Base-by-base conservation (phyloP, 2,113 vertebrate species). In the Promerops cafer region DNA sequence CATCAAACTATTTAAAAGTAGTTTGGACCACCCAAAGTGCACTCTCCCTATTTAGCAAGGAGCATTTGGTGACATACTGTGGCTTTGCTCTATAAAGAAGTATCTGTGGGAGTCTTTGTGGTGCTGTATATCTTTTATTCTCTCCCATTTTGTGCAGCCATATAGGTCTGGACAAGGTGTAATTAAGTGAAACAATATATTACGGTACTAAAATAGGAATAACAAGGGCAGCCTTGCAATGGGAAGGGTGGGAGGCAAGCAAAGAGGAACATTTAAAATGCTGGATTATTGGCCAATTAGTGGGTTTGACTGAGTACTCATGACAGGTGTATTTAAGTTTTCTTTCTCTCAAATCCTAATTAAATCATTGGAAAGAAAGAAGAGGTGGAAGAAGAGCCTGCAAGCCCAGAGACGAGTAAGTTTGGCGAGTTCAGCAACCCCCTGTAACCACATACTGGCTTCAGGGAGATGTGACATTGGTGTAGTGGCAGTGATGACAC, bases 391-490 rank as follows among this genome's bases (percentile, higher is more conserved):
- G 50, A 63, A 54, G 12, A 17, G 3, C 10, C 28, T 91, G 69
- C 33, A 78, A 87, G 3, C 12, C 20, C 28, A 23, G 15, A 49
- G 24, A 28, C 16, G 30, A 37, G 26, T 7, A 28, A 57, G 28
- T 45, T 69, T 88, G 47, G 21, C 19, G 50, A 64, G n/a, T 52
- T 24, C 27, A 53, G 47, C 22, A 30, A 13, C 14, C 6, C 13
- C 28, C 19, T 9, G 57, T 61, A 52, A 45, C 18, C 13, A 10
- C 0, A 1, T 5, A 2, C 3, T 10, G 27, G 10, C 18, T 30
- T 16, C 1, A 1, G 44, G 37, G 37, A 60, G 10, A 7, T 1
- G 3, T 77, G 19, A 24, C 6, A 0, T 16, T 40, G n/a, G 3
- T 65, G 9, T 40, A 14, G 40, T 8, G 40, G 27, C 59, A 39